Evolutionary conservation across 35 echinoderm and acorn worm species (phyloP), one percentile per base, ranked within the genome.

Genomic region (Nesometra sesokonis): DNA sequence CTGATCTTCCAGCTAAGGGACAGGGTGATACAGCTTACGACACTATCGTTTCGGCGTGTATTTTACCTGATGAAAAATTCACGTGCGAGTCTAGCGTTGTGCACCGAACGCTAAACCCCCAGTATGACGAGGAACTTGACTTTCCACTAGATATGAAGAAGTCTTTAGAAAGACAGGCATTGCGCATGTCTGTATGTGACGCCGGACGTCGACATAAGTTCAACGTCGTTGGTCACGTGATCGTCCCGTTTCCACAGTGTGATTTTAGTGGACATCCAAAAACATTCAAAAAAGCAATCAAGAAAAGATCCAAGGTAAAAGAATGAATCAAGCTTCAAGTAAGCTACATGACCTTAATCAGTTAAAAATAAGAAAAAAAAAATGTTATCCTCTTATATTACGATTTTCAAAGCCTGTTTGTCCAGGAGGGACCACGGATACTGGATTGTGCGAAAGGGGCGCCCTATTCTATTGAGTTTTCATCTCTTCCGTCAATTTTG

Each of bases 141-240:
- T 83, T 83, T 39, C 81, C 32, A 4, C 38, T 83, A 11, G 81
- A 83, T 39, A 37, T 38, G n/a, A 83, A 83, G 34, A 83, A 83
- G 30, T 67, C 52, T 2, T 83, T 83, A 38, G 35, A 30, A 83
- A 23, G 35, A 83, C 81, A 37, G 8, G 37, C 81, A 37, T 23
- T 83, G 13, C 81, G 81, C 34, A 83, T 83, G 81, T 37, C 81
- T 11, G 81, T 83, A 17, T 83, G 32, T 31, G 81, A 83, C 23
- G 34, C n/a, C 30, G 36, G 0, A 13, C 32, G 81, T 7, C 81
- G 37, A 0, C 81, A 83, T 31, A 83, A 83, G 36, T 38, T 38
- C n/a, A 83, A 83, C 35, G 81, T 38, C 81, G 35, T 83, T 21
- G 81, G 81, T n/a, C 34, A 39, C 35, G 81, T 83, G n/a, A 30